Evolutionary conservation across 2,888 invertebrate species (phyloP), one percentile per base, ranked within the genome.

Genomic region (Thyatira batis): DNA sequence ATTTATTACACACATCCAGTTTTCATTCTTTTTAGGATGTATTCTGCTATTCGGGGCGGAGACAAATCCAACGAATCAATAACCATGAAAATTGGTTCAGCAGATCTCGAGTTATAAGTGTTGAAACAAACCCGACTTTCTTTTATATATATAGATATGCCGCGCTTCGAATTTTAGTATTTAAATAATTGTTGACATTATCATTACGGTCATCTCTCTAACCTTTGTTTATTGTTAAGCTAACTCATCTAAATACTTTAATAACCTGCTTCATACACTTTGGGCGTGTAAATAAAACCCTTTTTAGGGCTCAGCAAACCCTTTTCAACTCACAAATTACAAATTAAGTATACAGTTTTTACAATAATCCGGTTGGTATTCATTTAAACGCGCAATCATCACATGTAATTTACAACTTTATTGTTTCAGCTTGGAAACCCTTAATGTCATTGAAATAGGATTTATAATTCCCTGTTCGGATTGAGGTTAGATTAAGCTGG

Each of bases 381-480:
- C 61, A 69, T 74, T 73, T 70, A 72, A 67, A 68, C 63, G 60
- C 63, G 56, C 58, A 61, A 70, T 70, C 67, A 69, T 68, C 57
- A 46, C 56, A 39, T 54, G 33, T 25, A 21, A 13, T 23, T 21
- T 1, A 23, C 65, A 60, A 61, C 3, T 0, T 53, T 10, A 21
- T 0, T 20, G 6, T 27, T 27, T 10, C 48, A 3, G 11, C 4
- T 11, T 5, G 1, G 17, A 1, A 11, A 17, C 17, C 11, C 20
- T 11, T 1, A 28, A 48, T 28, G 1, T 0, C 28, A 28, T 10
- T 9, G 48, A 2, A 13, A 3, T 48, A 27, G 25, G 27, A 20
- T 6, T 20, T 48, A 20, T 6, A 27, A 48, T 17, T 48, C 10
- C 11, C 9, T 27, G 8, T 51, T 2, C 1, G 1, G 17, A 11